phyloP scores from a whole-genome alignment of 2,888 invertebrate species.

The Clitarchus hookeri region DNA sequence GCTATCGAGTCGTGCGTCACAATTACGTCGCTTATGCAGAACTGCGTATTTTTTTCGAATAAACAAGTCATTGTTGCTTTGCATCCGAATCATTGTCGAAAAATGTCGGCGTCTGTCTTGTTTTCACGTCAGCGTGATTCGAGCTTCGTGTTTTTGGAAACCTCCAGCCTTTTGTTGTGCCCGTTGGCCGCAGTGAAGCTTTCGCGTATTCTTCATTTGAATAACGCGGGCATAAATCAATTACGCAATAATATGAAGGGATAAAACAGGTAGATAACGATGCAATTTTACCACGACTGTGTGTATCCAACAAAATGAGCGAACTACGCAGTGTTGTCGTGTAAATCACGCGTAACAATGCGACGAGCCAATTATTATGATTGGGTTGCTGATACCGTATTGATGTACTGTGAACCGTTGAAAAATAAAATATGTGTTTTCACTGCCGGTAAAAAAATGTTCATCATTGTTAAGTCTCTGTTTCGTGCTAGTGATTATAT shows the following conservation, averaged over 20 bases:
- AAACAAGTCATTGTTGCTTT: too few species aligned
- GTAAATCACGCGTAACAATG: not conserved
- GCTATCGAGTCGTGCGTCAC: too few species aligned
- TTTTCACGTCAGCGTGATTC: not conserved
- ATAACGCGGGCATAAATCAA: conserved; percentile 6
- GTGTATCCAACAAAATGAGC: not conserved
- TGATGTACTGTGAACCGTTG: not conserved
- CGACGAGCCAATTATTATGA: not conserved
- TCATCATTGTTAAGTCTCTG: not conserved
- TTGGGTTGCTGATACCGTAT: not conserved
- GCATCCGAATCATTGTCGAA: too few species aligned
- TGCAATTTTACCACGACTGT: not conserved
- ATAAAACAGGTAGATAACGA: not conserved
- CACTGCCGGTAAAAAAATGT: not conserved
- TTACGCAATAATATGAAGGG: not conserved
- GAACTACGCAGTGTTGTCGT: not conserved
- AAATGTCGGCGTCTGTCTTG: too few species aligned
- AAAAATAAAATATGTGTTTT: not conserved
- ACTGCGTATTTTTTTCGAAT: too few species aligned
- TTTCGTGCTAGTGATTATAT: not conserved
- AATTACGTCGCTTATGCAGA: too few species aligned
- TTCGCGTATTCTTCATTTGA: not conserved
- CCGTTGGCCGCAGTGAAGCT: not conserved
- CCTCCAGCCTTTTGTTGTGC: not conserved
- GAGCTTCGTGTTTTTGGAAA: not conserved